Evolutionary conservation across 2,797 vertebrate genomes (phyloP), one percentile per base, ranked within the genome.

Genomic region (Threskiornis aethiopicus): DNA sequence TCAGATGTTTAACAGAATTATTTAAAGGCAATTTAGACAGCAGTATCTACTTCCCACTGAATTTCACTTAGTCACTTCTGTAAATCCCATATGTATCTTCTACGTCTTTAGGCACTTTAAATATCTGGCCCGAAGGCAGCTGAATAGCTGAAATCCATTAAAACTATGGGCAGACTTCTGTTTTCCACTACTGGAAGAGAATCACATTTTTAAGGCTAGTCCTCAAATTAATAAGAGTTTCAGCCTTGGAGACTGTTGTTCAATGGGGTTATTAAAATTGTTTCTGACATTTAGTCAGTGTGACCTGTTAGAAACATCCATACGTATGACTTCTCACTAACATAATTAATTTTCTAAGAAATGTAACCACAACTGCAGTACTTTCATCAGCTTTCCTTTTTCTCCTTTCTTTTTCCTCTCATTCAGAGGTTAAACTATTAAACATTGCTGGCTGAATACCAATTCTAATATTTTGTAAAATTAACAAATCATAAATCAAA

Each of bases 1-100:
- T 91, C 84, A 92, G 66, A 85, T 83, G 67, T 90, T 89, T 95
- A 96, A 71, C 67, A 73, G 75, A 94, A 93, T 95, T 96, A 89
- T 95, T 94, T 90, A 93, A 93, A 97, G 76, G 49, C 64, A 85
- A 49, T 71, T 96, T 84, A 88, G 57, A 26, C 61, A 94, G 85
- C 83, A 90, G 28, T 71, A 70, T 67, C 61, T 95, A 13, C 93
- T 94, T 91, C 83, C 90, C 88, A 96, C 83, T 81, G 76, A 96
- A 83, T 85, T 95, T 93, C 90, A 91, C 80, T 88, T 94, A 86
- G 90, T 89, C 87, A 93, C 46, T 93, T 93, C 69, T 93, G 52
- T 66, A 86, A 94, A 89, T 86, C 76, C 67, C 76, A 75, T 83
- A 73, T 89, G 47, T 64, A 78, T 77, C 51, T 80, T 91, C 66